phyloP scores from a whole-genome alignment of 2,797 vertebrate genomes.

The Pogoniulus pusillus region DNA sequence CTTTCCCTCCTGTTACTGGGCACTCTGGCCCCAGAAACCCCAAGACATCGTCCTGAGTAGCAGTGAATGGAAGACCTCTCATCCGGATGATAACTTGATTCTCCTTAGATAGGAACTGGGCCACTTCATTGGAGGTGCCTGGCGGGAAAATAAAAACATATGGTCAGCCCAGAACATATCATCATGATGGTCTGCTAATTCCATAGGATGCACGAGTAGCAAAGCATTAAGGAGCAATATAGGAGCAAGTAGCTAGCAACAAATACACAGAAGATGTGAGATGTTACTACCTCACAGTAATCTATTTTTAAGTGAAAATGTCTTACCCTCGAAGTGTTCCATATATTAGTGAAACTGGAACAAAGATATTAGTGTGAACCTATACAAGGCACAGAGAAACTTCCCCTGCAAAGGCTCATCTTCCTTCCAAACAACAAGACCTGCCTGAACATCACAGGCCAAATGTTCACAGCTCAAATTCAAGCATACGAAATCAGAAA shows the following conservation, averaged over 20 bases:
- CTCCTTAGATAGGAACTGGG: conserved; percentile 95
- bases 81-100: conserved; percentile 96
- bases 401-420: background rate
- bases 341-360: background rate
- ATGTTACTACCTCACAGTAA: background rate
- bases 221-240: background rate
- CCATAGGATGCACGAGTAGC: background rate
- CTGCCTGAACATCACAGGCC: background rate
- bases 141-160: background rate
- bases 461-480: background rate
- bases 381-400: background rate
- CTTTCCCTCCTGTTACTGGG: conserved; percentile 88
- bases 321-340: background rate
- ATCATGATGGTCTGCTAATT: background rate
- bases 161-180: background rate
- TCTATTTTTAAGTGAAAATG: background rate
- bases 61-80: conserved; percentile 91
- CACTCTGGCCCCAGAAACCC: conserved; percentile 90
- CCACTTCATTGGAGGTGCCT: conserved; percentile 96
- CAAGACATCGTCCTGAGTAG: conserved; percentile 88
- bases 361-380: background rate
- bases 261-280: background rate
- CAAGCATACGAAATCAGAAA: background rate
- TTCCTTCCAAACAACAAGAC: background rate
- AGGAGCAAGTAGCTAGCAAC: background rate